A percentile compares a stretch with the other conserved stretches of the same genome.
Conservation (phyloP, 2,113 vertebrate genomes). For the Psammodynastes pulverulentus region DNA sequence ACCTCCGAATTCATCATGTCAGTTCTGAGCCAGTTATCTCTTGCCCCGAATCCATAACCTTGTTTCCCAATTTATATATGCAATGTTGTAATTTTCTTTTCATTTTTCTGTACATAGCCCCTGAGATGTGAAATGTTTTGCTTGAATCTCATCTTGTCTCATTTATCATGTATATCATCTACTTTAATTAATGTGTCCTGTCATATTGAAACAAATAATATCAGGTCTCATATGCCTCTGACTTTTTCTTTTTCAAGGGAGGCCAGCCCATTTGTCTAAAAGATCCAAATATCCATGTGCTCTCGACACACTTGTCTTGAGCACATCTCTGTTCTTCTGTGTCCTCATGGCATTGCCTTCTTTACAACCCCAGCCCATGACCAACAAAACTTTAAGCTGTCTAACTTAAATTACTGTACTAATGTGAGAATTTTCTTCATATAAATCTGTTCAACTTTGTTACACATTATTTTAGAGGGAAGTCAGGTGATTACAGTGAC, state of each 20-base stretch:
- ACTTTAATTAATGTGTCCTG: background rate
- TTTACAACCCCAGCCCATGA: background rate
- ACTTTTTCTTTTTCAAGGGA: background rate
- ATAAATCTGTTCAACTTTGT: background rate
- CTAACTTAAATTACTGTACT: background rate
- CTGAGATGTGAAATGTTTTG: background rate
- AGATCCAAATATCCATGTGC: background rate
- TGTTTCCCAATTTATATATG: background rate
- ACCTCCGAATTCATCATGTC: background rate
- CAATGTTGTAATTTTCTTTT: background rate
- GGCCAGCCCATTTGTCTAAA: background rate
- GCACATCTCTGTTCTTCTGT: background rate
- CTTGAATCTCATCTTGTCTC: background rate
- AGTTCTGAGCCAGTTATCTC: background rate
- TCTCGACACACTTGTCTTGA: background rate
- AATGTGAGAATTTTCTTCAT: background rate
- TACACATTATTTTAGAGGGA: background rate
- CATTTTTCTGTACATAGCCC: background rate
- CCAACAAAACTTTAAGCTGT: background rate
- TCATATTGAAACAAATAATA: background rate
- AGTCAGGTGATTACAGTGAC: background rate
- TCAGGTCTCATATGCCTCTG: background rate
- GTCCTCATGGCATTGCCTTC: background rate
- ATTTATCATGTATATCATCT: background rate
- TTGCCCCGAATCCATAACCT: background rate